Evolutionary conservation across 2,797 vertebrate genomes (phyloP).

Genomic region (Anguilla pacifica): DNA sequence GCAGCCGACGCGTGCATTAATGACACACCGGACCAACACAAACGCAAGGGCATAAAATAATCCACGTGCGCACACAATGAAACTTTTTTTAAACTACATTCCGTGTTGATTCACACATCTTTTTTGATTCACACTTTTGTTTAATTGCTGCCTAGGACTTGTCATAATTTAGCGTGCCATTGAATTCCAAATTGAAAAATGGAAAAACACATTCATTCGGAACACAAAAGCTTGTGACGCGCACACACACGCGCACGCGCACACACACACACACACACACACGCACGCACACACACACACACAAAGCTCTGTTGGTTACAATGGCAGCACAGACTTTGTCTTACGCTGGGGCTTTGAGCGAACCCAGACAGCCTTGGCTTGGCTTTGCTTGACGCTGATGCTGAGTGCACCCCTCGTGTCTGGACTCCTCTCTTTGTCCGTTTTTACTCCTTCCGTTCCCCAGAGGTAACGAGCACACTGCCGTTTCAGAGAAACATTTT

Average conservation of each 20-base stretch:
- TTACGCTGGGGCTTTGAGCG: neutral
- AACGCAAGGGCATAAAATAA: neutral
- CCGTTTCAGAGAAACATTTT: neutral
- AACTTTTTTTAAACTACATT: neutral
- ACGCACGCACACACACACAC: neutral
- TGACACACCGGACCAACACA: neutral
- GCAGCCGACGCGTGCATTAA: neutral
- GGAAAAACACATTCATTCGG: neutral
- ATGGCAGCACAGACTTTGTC: constrained; percentile 1
- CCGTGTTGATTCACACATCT: too few relatives aligned
- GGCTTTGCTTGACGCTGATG: neutral
- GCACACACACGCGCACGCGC: neutral
- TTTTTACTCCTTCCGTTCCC: neutral
- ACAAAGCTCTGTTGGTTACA: neutral
- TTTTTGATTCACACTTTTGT: neutral
- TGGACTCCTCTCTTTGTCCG: neutral
- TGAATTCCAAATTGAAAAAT: neutral
- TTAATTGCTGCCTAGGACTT: neutral
- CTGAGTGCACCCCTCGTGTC: neutral
- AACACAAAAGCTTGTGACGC: neutral
- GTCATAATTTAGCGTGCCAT: neutral
- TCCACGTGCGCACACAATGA: neutral
- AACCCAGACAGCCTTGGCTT: neutral
- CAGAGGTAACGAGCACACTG: constrained; percentile 1
- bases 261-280: too few relatives aligned